Evolutionary conservation across 2,797 vertebrate species (phyloP).

Genomic region (Diceros bicornis): DNA sequence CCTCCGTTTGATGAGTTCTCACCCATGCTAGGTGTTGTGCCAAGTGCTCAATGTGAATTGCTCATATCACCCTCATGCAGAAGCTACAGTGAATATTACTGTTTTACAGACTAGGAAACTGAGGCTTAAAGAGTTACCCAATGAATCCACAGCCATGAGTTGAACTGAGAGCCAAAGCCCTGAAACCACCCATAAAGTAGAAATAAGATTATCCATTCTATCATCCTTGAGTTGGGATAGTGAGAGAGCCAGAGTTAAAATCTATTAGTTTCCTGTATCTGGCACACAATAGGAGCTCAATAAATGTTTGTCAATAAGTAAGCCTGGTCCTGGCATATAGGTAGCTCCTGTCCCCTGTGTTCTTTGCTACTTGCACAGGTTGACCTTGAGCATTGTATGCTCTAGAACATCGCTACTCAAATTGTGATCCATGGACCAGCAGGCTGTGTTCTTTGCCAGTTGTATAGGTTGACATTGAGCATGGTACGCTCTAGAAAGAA

Average conservation of each 20-base stretch:
- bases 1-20: not conserved
- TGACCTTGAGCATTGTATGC: not conserved
- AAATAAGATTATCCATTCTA: not conserved
- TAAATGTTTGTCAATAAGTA: not conserved
- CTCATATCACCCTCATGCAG: not conserved
- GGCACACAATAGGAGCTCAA: not conserved
- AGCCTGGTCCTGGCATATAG: not conserved
- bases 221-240: not conserved
- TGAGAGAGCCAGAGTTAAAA: not conserved
- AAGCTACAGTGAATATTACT: not conserved
- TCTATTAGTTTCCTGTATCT: not conserved
- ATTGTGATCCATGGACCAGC: not conserved
- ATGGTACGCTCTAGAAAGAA: not conserved
- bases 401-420: not conserved
- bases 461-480: not conserved
- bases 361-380: not conserved
- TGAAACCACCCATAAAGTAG: not conserved
- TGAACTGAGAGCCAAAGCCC: not conserved
- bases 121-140: not conserved
- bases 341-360: not conserved
- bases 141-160: not conserved
- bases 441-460: not conserved
- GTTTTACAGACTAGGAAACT: slow-evolving; percentile 30
- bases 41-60: not conserved
- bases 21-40: not conserved